Base-by-base conservation (phyloP, 2,113 vertebrate species). In the Rhizomys pruinosus region DNA sequence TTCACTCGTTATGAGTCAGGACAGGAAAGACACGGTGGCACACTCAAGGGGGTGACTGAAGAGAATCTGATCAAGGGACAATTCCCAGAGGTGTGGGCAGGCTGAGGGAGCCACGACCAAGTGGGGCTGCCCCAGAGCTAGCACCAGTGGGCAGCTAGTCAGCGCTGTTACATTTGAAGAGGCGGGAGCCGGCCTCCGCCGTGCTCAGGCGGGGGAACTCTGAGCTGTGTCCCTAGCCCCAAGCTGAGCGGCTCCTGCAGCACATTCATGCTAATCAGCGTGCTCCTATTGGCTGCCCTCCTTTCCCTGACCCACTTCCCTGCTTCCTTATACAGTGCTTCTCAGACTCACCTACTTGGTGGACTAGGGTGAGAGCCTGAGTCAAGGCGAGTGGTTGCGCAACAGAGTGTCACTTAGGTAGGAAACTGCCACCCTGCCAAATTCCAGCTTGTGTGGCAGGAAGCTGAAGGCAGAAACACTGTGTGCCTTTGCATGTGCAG, bases 201-300 rank as follows among this genome's bases (percentile, higher is more conserved):
- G 8, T 19, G 5, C 37, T 74, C 34, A 0, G 39, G 23, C 6
- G 1, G 37, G 63, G 32, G 25, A 15, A 37, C 29, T 13, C 84
- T 13, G 59, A 87, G 80, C 1, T 8, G 19, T n/a, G 32, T 64
- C 34, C 52, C 13, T 10, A 76, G 68, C 39, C n/a, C 52, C 13
- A 52, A 88, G 79, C 44, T 23, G 0, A 7, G 11, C 3, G 15
- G 37, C 37, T 71, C 34, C 3, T 8, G n/a, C 37, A 6, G 11
- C 29, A 19, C 32, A 39, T 71, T 29, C 25, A 5, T 25, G 27
- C 32, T 47, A 8, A n/a, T 5, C 32, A 23, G 15, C 0, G 0
- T 7, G 2, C 47, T 25, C 20, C 16, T 44, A 32, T 4, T n/a
- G 16, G 23, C 20, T 0, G 0, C 25, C 44, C 68, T 82, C 64